phyloP scores from a whole-genome alignment of 2,888 invertebrate species.

The Platycheirus albimanus region DNA sequence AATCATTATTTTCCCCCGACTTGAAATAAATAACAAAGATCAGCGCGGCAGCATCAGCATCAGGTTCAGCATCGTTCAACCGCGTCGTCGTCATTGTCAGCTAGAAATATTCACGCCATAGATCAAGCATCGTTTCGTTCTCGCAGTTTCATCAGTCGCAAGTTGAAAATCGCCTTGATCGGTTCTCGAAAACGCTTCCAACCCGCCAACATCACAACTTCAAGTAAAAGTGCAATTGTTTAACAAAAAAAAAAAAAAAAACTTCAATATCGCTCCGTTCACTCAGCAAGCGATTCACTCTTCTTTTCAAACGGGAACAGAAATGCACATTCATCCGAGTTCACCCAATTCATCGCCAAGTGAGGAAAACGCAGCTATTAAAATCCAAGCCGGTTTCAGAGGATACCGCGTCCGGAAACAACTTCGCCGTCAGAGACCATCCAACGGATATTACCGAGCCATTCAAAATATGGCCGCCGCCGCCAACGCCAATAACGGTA shows the following conservation, averaged over 20 bases:
- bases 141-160: slow-evolving; percentile 50
- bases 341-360: slow-evolving; percentile 80
- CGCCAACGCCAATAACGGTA: slow-evolving; percentile 45
- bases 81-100: slow-evolving; percentile 31
- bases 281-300: slow-evolving; percentile 26
- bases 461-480: slow-evolving; percentile 62
- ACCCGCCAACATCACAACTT: slow-evolving; percentile 23
- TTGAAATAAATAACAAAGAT: slow-evolving; percentile 62
- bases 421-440: slow-evolving; percentile 76
- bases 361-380: slow-evolving; percentile 83
- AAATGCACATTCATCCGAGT: slow-evolving; percentile 83
- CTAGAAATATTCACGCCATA: slow-evolving; percentile 43
- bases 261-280: slow-evolving; percentile 56
- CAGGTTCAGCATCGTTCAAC: slow-evolving; percentile 24
- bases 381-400: slow-evolving; percentile 85
- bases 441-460: slow-evolving; percentile 49
- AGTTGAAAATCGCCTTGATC: slow-evolving; percentile 56
- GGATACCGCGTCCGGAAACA: slow-evolving; percentile 84
- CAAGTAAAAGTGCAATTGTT: background rate
- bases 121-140: slow-evolving; percentile 51
- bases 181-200: slow-evolving; percentile 34
- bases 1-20: slow-evolving; percentile 23
- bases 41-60: too few relatives aligned
- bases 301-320: slow-evolving; percentile 73
- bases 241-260: background rate